Evolutionary conservation across 2,797 vertebrate genomes (phyloP), one percentile per base, ranked within the genome.

Genomic region (Leptoclinus maculatus): DNA sequence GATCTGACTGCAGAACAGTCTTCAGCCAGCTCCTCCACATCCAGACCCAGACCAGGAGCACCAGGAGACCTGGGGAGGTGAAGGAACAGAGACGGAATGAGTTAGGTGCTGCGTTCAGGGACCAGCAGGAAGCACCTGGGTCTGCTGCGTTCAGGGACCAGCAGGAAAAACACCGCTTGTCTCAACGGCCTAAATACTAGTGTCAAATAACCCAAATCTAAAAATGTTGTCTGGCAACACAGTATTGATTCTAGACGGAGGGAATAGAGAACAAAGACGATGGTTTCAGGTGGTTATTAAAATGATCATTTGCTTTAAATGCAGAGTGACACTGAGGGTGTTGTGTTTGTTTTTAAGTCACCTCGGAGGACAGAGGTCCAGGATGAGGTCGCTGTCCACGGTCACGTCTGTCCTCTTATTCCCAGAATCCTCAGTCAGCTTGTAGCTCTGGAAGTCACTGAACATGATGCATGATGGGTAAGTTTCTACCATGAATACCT

Each of bases 11-110:
- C 94, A 1, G 95, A 97, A 71, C 97, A 99, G 80, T 99, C 97
- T 34, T 97, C 97, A 53, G 97, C 96, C 96, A 99, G 94, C 45
- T 97, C 96, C 77, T 98, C 97, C 87, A 97, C 91, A 62, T 96
- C 94, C 83, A 95, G 89, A 23, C 93, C 94, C 81, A 92, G 91
- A 84, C 92, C 91, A 74, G 92, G 67, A 79, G 92, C 8, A 64
- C 60, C 64, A 0, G 83, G 68, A 29, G 79, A 84, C 56, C 87
- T 89, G 87, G 51, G 39, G 23, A 12, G 17, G 39, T 38, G 34
- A 19, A 19, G 14, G 38, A 41, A 7, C 12, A 43, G 45, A 51
- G 16, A 27, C 16, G 6, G 14, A 12, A 36, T 57, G 34, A 34
- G 29, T 3, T 1, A 32, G 32, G 4, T 34, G 79, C 56, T 72